Base-by-base conservation (phyloP, 1,140 invertebrate species). In the Neodiprion pinetum region DNA sequence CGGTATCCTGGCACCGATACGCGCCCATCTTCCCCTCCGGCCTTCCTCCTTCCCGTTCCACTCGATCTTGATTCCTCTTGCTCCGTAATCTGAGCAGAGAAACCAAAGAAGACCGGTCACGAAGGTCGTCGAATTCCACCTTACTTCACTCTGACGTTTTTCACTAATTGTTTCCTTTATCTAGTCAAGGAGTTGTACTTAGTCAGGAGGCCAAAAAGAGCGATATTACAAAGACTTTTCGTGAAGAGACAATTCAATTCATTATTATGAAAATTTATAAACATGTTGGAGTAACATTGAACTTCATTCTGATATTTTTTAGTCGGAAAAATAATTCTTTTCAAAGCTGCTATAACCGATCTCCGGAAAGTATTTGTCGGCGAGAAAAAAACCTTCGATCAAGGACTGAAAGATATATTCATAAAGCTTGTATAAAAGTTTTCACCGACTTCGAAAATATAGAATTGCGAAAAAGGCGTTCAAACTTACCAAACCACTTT, bases 1-100 rank as follows among this genome's bases (percentile, higher is more conserved):
- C 87, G 87, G 87, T 88, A 87, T 81, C 80, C 79, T 81, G 85
- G 81, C 86, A 87, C 86, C 86, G 82, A 86, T 86, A 69, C 67
- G 67, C 53, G 47, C 74, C 47, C 67, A 53, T 73, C 73, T 75
- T 76, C 74, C 61, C 47, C 48, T 74, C 53, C 61, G 49, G 65
- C 21, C 23, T 40, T n/a, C 50, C n/a, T n/a, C 17, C 72, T 75
- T 28, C 48, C 48, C 70, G 66, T 70, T 72, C 74, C 75, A 40
- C 75, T 75, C 74, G 48, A 50, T 75, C 70, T 79, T 77, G 11
- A 12, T n/a, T 21, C 40, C 21, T 72, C 71, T 47, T 48, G 48
- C 73, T 48, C 73, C 69, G 67, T 70, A 71, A 73, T 67, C 23
- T 17, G n/a, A 48, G n/a, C 40, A 65, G n/a, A n/a, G n/a, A 53